These are phyloP conservation scores for Glareola pratincola DNA, from an alignment of 2,113 vertebrate species.

Conservation along the genomic window DNA sequence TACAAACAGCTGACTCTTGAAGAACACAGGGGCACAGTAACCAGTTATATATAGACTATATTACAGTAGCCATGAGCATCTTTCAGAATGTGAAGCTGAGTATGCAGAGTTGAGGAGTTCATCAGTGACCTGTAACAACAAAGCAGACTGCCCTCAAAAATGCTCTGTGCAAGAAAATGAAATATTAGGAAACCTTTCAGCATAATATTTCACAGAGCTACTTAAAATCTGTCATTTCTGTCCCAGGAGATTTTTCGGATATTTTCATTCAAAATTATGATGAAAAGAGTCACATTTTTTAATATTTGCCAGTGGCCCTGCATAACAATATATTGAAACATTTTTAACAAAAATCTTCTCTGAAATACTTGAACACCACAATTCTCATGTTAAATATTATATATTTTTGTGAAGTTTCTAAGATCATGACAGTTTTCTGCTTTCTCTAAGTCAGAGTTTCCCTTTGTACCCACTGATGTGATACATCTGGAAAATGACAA, in stretches of 20 bases:
- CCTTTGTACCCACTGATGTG: background rate
- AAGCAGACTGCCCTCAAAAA: background rate
- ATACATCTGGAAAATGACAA: background rate
- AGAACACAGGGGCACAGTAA: background rate
- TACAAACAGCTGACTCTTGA: background rate
- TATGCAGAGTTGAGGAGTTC: background rate
- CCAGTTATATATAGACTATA: background rate
- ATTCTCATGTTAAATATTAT: background rate
- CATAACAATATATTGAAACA: background rate
- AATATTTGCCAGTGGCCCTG: accelerated
- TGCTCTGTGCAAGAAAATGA: background rate
- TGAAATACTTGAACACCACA: background rate
- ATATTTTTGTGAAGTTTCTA: background rate
- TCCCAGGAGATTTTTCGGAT: background rate
- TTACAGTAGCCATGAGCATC: background rate
- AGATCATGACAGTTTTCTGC: background rate
- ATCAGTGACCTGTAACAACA: background rate
- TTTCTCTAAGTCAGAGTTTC: background rate
- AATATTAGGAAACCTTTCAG: background rate
- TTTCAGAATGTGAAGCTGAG: background rate
- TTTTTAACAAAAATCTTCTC: background rate
- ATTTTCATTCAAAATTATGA: background rate
- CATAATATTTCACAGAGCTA: background rate
- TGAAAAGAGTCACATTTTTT: background rate
- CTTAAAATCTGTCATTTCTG: background rate